Evolutionary conservation across 2,113 vertebrate species (phyloP).

Genomic region (Notechis scutatus): DNA sequence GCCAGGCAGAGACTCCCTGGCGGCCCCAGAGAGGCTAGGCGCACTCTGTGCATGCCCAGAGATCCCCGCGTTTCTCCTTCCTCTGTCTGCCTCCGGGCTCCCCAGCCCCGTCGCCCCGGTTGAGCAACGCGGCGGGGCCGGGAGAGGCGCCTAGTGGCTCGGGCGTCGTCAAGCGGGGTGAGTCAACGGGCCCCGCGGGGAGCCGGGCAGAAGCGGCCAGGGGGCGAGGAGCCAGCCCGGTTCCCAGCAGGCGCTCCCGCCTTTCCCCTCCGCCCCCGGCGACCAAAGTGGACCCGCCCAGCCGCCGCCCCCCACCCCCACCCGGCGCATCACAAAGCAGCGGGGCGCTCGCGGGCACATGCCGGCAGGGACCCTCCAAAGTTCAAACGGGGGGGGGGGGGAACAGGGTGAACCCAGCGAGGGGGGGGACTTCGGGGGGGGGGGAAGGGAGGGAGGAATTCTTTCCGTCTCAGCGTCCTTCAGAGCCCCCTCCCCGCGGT

Average conservation of each 20-base stretch:
- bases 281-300: neutral
- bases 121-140: neutral
- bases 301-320: neutral
- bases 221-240: neutral
- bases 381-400: neutral
- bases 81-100: neutral
- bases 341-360: neutral
- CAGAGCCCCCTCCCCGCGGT: neutral
- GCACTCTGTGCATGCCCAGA: neutral
- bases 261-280: neutral
- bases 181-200: constrained; percentile 18
- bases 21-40: neutral
- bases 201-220: neutral
- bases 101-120: neutral
- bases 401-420: neutral
- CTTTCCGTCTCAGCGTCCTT: neutral
- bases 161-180: neutral
- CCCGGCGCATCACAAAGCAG: neutral
- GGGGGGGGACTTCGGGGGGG: too few relatives aligned
- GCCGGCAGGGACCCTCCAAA: neutral
- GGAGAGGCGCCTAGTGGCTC: neutral
- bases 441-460: too few relatives aligned
- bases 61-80: too few relatives aligned
- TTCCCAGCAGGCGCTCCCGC: neutral
- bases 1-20: neutral